Base-by-base conservation (phyloP, 2,888 invertebrate species). In the Epinotia demarniana region DNA sequence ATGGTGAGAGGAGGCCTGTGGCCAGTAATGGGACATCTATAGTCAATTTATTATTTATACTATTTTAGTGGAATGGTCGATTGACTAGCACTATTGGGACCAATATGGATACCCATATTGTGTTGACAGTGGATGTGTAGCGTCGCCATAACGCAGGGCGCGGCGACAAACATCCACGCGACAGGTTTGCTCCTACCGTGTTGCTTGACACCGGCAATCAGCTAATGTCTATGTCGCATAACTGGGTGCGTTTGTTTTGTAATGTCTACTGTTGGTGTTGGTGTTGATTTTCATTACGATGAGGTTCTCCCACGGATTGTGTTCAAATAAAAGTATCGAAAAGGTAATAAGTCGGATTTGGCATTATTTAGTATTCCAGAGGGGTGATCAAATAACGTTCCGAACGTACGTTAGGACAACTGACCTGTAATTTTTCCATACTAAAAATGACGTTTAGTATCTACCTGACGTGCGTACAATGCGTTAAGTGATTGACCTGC, bases 201-300 rank as follows among this genome's bases (percentile, higher is more conserved):
- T 53, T n/a, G 23, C 49, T 49, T 61, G 73, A 49, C 43, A 64
- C 70, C 70, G 39, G 64, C 77, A 75, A 72, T 77, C 77, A 64
- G 68, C 81, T 84, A 85, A 85, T 83, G 82, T 33, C 76, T 72
- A 84, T 83, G 82, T 33, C 76, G 71, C 73, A 39, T 63, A 78
- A 16, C 27, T 53, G 58, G 57, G 27, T 63, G 57, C 57, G 63
- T 74, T 74, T 70, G 69, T 49, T 74, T 63, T 69, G 74, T 63
- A 74, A 74, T 68, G 19, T 55, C 61, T 63, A 6, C 39, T 39
- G 16, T 39, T 27, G 5, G 12, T 68, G 58, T 43, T 27, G 23
- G 23, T 27, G 23, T 58, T 19, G 58, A 58, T 53, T 66, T 66
- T 53, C 33, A 53, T 53, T 60, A 68, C 23, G 39, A 19, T 58